Percentiles rank a stretch among this genome's conserved stretches.
Evolutionary conservation across 2,888 invertebrate species (phyloP).

Genomic region (Phyllotreta striolata): DNA sequence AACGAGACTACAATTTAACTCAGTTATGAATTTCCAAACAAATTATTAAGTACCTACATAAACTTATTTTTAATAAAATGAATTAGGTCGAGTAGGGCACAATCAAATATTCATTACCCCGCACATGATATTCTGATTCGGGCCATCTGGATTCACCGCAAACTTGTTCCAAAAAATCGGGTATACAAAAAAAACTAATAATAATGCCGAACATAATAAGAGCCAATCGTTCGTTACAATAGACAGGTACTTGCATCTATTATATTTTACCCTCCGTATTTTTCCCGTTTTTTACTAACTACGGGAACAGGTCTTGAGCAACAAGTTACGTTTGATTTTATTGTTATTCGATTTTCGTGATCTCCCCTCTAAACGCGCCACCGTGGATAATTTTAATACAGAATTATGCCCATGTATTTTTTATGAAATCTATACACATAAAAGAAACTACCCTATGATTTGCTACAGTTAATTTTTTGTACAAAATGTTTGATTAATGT

Average conservation of each 20-base stretch:
- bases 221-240: slow-evolving; percentile 46
- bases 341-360: slow-evolving; percentile 24
- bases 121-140: slow-evolving; percentile 14
- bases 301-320: slow-evolving; percentile 48
- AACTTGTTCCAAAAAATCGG: slow-evolving; percentile 30
- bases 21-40: no score
- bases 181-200: slow-evolving; percentile 31
- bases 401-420: background rate
- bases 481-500: no score
- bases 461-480: background rate
- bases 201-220: slow-evolving; percentile 33
- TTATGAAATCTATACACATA: background rate
- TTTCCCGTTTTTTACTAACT: slow-evolving; percentile 50
- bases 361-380: background rate
- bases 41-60: no score
- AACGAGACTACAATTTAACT: no score
- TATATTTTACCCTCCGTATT: slow-evolving; percentile 48
- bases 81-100: no score
- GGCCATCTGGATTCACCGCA: slow-evolving; percentile 18
- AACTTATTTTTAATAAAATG: no score
- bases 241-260: slow-evolving; percentile 52
- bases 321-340: slow-evolving; percentile 49
- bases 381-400: no score
- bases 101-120: no score
- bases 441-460: no score